Evolutionary conservation across 2,113 vertebrate genomes (phyloP).

Genomic region (Leiothrix lutea): DNA sequence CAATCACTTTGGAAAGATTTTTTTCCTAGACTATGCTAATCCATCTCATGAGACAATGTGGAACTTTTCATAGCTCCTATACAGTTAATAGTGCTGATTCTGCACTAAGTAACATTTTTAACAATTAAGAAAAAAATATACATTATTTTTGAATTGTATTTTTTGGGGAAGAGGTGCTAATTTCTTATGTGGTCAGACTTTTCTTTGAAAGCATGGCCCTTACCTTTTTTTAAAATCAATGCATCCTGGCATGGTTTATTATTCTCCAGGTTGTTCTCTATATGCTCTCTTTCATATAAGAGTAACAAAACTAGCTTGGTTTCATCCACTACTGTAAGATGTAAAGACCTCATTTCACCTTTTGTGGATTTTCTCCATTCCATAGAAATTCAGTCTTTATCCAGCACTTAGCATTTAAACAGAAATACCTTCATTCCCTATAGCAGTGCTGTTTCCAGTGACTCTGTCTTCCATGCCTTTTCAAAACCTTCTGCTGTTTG

Average conservation of each 20-base stretch:
- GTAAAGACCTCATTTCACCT: not conserved
- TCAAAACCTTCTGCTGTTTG: not conserved
- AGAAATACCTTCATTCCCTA: not conserved
- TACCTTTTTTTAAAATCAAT: not conserved
- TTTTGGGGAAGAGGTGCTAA: not conserved
- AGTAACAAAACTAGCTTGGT: not conserved
- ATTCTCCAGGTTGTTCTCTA: not conserved
- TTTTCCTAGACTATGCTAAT: not conserved
- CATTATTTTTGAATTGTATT: not conserved
- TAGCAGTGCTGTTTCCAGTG: not conserved
- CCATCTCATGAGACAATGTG: not conserved
- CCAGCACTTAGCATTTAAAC: not conserved
- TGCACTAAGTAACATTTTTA: not conserved
- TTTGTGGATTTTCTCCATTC: not conserved
- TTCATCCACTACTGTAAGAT: not conserved
- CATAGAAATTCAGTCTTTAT: not conserved
- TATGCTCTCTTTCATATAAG: not conserved
- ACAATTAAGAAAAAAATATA: not conserved
- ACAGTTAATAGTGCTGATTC: not conserved
- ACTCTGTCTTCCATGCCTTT: not conserved
- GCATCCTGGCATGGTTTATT: not conserved
- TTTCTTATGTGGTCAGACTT: not conserved
- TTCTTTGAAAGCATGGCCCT: not conserved
- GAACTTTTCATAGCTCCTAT: not conserved
- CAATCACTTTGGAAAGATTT: not conserved